These are phyloP conservation scores for Xenotilapia longispinis DNA, from an alignment of 2,113 vertebrate genomes.

Conservation along the genomic window DNA sequence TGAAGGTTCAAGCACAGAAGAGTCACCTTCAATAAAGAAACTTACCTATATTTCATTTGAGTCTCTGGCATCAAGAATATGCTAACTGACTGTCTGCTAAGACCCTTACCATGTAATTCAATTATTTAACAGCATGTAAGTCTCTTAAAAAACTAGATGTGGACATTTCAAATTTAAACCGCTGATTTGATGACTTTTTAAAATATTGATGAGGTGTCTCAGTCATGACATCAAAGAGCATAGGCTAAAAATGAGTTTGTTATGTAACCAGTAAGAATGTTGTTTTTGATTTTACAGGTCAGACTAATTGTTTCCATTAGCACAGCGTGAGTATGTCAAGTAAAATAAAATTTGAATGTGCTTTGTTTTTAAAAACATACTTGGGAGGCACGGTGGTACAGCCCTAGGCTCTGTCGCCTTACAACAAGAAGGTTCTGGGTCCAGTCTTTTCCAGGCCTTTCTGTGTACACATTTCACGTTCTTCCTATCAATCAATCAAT, in stretches of 20 bases:
- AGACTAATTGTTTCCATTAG: background rate
- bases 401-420: background rate
- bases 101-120: background rate
- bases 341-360: background rate
- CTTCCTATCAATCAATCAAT: background rate
- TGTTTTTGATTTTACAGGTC: background rate
- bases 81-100: background rate
- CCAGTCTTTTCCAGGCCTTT: accelerated
- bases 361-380: background rate
- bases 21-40: background rate
- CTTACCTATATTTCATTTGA: background rate
- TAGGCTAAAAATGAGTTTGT: accelerated
- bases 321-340: background rate
- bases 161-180: background rate
- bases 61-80: background rate
- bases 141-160: background rate
- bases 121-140: background rate
- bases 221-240: background rate
- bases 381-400: background rate
- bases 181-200: accelerated
- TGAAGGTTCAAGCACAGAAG: background rate
- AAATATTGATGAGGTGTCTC: accelerated
- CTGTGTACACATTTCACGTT: background rate
- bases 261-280: background rate
- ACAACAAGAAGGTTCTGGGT: background rate